Conservation (phyloP, 2,888 invertebrate genomes). For the Drosophila borealis region DNA sequence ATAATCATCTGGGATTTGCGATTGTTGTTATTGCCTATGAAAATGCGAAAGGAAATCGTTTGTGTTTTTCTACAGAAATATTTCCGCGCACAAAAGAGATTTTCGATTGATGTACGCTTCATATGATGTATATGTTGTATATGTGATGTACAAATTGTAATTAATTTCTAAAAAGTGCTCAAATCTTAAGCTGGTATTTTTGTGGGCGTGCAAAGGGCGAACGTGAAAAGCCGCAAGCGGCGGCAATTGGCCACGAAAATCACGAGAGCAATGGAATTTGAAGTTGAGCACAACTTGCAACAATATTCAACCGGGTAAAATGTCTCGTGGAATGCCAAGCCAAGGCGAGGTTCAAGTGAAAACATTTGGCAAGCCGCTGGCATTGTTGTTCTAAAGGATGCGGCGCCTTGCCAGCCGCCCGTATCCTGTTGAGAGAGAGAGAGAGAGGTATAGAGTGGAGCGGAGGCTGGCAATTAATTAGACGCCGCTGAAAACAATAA, state of each 20-base stretch:
- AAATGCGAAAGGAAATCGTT: conserved; percentile 1
- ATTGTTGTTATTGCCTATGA: conserved; percentile 4
- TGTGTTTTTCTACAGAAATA: background rate
- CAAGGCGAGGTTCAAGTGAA: conserved; percentile 13
- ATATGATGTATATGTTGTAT: background rate
- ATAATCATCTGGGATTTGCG: conserved; percentile 9
- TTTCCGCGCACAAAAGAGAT: background rate
- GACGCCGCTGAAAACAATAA: conserved; percentile 64
- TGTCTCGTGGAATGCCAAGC: background rate
- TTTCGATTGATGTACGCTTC: conserved; percentile 10
- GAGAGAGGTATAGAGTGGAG: too few relatives aligned
- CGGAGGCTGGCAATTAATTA: conserved; percentile 65
- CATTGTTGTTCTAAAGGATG: conserved; percentile 27
- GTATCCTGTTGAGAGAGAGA: conserved; percentile 1
- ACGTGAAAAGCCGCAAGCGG: background rate
- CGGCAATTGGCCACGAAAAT: conserved; percentile 25
- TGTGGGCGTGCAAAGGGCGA: background rate
- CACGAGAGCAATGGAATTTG: conserved; percentile 26
- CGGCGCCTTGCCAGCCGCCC: too few relatives aligned
- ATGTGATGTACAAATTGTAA: conserved; percentile 13
- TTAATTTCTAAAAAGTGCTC: conserved; percentile 9
- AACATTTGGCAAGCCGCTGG: conserved; percentile 20
- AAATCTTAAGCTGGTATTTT: background rate
- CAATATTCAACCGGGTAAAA: conserved; percentile 6
- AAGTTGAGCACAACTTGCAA: conserved; percentile 11